Percentiles rank a stretch among this genome's conserved stretches.
phyloP scores from a whole-genome alignment of 2,888 invertebrate genomes.

The Endotricha flammealis region DNA sequence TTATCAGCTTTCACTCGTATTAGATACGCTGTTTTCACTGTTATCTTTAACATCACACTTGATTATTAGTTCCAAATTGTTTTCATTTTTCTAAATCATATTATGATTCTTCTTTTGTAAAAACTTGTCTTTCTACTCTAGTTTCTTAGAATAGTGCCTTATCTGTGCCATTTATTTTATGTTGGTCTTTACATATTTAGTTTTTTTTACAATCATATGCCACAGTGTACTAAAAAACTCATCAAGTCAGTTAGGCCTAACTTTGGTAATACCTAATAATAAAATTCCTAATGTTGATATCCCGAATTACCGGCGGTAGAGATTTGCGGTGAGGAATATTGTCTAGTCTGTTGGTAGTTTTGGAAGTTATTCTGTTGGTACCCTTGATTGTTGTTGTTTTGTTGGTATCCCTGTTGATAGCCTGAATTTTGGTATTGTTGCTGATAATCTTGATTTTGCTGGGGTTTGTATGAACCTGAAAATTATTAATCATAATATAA shows the following conservation, averaged over 20 bases:
- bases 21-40: too few species aligned
- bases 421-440: not conserved
- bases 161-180: too few species aligned
- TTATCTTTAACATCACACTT: too few species aligned
- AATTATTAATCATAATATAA: too few species aligned
- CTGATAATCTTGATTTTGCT: conserved; percentile 10
- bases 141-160: too few species aligned
- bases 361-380: conserved; percentile 1
- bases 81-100: too few species aligned
- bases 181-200: too few species aligned
- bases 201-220: not conserved
- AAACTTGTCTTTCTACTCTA: too few species aligned
- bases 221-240: not conserved
- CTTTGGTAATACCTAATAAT: not conserved
- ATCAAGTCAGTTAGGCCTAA: not conserved
- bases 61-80: too few species aligned
- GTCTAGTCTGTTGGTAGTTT: not conserved
- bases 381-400: not conserved
- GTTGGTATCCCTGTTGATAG: not conserved
- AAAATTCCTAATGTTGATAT: not conserved
- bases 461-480: conserved; percentile 37
- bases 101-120: too few species aligned
- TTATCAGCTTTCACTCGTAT: too few species aligned
- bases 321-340: not conserved
- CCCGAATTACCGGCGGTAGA: not conserved